Evolutionary conservation across 2,888 invertebrate species (phyloP).

Genomic region (Caenorhabditis sp.): DNA sequence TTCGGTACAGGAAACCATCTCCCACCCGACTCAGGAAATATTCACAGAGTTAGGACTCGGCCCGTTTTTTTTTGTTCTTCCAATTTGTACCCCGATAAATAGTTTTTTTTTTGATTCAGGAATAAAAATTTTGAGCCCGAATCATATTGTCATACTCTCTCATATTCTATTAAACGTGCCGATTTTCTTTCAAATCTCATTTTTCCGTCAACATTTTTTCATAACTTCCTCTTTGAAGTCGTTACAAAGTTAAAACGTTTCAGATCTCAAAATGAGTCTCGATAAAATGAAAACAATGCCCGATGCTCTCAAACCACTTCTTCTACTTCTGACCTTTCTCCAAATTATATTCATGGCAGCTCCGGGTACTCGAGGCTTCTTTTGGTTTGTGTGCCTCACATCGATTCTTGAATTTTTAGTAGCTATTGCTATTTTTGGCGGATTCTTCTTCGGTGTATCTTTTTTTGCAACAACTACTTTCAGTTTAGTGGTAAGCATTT

Average conservation of each 20-base stretch:
- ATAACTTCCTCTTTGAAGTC: too few relatives aligned
- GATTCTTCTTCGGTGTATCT: conserved; percentile 32
- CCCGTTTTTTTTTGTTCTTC: too few relatives aligned
- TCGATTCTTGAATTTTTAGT: conserved; percentile 44
- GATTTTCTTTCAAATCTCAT: too few relatives aligned
- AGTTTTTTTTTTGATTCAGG: too few relatives aligned
- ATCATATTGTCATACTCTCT: too few relatives aligned
- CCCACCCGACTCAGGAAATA: too few relatives aligned
- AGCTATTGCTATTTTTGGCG: conserved; percentile 32
- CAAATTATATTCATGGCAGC: conserved; percentile 48
- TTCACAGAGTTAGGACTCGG: too few relatives aligned
- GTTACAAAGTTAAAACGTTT: not conserved
- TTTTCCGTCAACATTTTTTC: too few relatives aligned
- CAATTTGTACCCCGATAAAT: too few relatives aligned
- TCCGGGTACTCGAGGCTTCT: conserved; percentile 38
- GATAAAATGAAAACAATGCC: conserved; percentile 46
- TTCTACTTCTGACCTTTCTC: conserved; percentile 41
- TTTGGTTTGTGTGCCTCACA: conserved; percentile 44
- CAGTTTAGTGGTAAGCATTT: conserved; percentile 16
- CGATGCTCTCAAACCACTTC: conserved; percentile 38
- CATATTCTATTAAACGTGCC: too few relatives aligned
- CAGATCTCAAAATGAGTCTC: conserved; percentile 27
- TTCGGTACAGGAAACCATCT: too few relatives aligned
- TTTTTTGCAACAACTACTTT: conserved; percentile 23
- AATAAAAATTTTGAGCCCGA: too few relatives aligned